Conservation (phyloP, 37 sponge, comb jelly and placozoan genomes). For the Aplysina aerophoba region DNA sequence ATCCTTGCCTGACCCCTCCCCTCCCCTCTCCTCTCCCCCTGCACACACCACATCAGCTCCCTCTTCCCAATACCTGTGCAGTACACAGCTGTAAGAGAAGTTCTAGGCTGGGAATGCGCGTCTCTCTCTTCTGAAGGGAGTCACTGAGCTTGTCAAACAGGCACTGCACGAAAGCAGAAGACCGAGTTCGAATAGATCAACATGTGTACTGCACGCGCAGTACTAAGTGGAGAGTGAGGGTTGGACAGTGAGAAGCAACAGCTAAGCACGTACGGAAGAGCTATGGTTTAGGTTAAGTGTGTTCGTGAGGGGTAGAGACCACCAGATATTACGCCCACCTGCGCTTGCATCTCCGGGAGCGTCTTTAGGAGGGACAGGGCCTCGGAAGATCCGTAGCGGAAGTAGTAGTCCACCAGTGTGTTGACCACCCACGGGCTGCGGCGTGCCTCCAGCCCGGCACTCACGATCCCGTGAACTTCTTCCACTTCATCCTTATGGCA, state of each 20-base stretch:
- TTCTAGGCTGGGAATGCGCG: constrained; percentile 46
- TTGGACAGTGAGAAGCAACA: not conserved
- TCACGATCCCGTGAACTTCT: not conserved
- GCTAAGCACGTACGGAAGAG: no score
- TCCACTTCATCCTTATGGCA: constrained; percentile 36
- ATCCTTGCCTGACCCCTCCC: no score
- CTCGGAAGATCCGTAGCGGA: constrained; percentile 49
- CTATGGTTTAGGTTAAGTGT: not conserved
- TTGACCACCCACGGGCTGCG: constrained; percentile 54
- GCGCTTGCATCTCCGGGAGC: constrained; percentile 62
- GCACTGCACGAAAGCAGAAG: constrained; percentile 34
- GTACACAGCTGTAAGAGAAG: constrained; percentile 65
- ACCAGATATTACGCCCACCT: no score
- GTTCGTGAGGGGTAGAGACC: no score
- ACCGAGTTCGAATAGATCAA: not conserved
- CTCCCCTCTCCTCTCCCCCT: no score
- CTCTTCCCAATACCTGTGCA: constrained; percentile 53
- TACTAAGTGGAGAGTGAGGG: not conserved
- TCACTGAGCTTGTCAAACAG: constrained; percentile 71
- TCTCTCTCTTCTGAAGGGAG: constrained; percentile 36
- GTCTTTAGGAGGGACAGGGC: constrained; percentile 54
- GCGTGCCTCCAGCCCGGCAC: not conserved
- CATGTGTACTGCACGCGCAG: not conserved
- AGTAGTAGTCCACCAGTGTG: constrained; percentile 72
- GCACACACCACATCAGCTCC: no score